Evolutionary conservation across 2,888 invertebrate genomes (phyloP).

Genomic region (Rapana venosa): DNA sequence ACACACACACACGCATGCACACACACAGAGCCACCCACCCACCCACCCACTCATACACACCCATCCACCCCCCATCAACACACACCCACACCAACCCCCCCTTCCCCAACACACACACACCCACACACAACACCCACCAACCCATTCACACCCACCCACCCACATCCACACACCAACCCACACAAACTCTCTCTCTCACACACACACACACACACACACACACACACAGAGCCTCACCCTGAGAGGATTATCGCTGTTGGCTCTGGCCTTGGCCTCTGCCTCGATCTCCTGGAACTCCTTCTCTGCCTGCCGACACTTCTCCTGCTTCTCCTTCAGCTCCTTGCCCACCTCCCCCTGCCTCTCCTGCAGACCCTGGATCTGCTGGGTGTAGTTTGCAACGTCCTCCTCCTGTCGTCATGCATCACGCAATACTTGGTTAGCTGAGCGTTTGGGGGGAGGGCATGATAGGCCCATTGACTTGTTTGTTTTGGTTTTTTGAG

Average conservation of each 20-base stretch:
- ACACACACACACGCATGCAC: neutral
- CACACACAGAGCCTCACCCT: constrained; percentile 48
- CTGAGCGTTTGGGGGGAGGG: no score
- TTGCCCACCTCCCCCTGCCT: constrained; percentile 48
- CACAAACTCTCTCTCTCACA: neutral
- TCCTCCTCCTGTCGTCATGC: constrained; percentile 68
- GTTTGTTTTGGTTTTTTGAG: no score
- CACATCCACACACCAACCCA: no score
- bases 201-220: no score
- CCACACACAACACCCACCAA: neutral
- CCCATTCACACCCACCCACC: no score
- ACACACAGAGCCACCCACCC: neutral
- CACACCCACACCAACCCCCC: no score
- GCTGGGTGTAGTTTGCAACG: constrained; percentile 58
- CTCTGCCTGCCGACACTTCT: constrained; percentile 57
- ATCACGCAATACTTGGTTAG: no score
- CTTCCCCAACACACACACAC: no score
- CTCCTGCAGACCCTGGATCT: constrained; percentile 56
- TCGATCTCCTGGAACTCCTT: constrained; percentile 59
- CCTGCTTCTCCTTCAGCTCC: constrained; percentile 50
- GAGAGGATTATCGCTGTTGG: constrained; percentile 52
- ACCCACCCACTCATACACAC: no score
- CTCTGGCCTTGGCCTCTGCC: constrained; percentile 53
- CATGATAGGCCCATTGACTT: no score
- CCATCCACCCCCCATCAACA: no score